phyloP scores from a whole-genome alignment of 2,888 invertebrate species.

The Thalpophila matura region DNA sequence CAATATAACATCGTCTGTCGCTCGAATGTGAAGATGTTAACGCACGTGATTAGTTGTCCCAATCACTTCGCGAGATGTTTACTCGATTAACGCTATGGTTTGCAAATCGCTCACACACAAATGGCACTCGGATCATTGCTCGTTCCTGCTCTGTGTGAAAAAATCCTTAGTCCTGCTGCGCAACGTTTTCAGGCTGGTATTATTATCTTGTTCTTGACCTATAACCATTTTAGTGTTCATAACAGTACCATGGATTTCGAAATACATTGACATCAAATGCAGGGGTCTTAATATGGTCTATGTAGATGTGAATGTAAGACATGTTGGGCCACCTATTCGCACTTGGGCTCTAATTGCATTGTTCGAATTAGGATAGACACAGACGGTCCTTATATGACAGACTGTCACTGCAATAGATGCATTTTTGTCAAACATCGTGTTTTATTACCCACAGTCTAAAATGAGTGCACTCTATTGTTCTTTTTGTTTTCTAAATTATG shows the following conservation, averaged over 20 bases:
- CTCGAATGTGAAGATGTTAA: too few species aligned
- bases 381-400: conserved; percentile 57
- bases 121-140: too few species aligned
- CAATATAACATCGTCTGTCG: too few species aligned
- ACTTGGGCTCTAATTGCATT: conserved; percentile 75
- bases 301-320: conserved; percentile 67
- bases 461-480: conserved; percentile 41
- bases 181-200: neutral
- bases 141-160: too few species aligned
- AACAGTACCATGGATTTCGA: conserved; percentile 11
- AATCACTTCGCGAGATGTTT: too few species aligned
- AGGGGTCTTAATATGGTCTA: conserved; percentile 59
- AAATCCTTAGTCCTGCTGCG: neutral
- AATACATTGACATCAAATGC: conserved; percentile 64
- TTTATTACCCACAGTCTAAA: conserved; percentile 19
- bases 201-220: conserved; percentile 9
- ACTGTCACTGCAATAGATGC: conserved; percentile 46
- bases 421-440: conserved; percentile 30
- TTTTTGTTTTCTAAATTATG: conserved; percentile 20
- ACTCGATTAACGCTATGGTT: too few species aligned
- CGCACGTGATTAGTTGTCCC: too few species aligned
- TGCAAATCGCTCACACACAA: too few species aligned
- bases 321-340: conserved; percentile 57
- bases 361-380: conserved; percentile 72
- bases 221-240: conserved; percentile 34